Base-by-base conservation (phyloP, 2,797 vertebrate genomes). In the Xenopus petersii region DNA sequence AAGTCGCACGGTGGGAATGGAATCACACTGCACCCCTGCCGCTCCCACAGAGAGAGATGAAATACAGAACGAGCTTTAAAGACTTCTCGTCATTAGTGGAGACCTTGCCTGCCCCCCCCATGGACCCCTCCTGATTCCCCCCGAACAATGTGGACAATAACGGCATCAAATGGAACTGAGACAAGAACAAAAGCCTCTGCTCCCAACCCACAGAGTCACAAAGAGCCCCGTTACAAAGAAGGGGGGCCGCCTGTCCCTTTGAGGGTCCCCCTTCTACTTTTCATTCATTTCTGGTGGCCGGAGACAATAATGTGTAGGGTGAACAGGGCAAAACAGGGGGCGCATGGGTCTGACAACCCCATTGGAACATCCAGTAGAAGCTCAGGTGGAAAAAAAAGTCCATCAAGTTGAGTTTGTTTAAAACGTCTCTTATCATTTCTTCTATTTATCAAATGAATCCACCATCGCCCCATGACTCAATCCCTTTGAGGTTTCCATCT, bases 21-120 rank as follows among this genome's bases (percentile, higher is more conserved):
- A 98, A 98, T 94, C 86, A 88, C 88, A 91, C 93, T 92, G 92
- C 89, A 91, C 93, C 93, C 94, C 94, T n/a, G 91, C 90, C 91
- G 94, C 92, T 91, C 92, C 94, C 94, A 91, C 93, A 93, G 85
- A 92, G 90, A 94, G 92, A 95, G 92, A 97, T 96, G 94, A 97
- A 97, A 97, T 95, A 92, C 88, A 83, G 91, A 84, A 90, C 92
- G 92, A 94, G 95, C 96, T 97, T 98, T 96, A 98, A 98, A 98
- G 95, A 96, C 95, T 97, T 98, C 95, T 95, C 95, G 94, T 95
- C 95, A 98, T 98, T 98, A 97, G 94, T 88, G 87, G 89, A 90
- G 94, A 95, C 96, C 93, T 93, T 91, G 92, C 94, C 93, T 93
- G 93, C 91, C 94, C 81, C 92, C 26, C 26, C 26, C 26, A 30